Base-by-base conservation (phyloP, 2,113 vertebrate genomes). In the Antigone vipio region DNA sequence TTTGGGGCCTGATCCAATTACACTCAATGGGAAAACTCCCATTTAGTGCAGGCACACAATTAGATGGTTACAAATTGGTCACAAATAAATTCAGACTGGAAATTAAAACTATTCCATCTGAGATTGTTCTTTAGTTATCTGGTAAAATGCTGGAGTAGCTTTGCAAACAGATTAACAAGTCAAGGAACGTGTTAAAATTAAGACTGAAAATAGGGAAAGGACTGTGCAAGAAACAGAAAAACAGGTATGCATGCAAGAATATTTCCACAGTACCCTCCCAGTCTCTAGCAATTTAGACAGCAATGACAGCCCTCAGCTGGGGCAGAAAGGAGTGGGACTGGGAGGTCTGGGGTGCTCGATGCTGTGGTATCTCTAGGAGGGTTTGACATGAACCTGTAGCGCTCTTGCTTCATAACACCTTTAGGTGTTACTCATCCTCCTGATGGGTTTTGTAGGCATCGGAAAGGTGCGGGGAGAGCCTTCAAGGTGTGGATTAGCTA, bases 61-160 rank as follows among this genome's bases (percentile, higher is more conserved):
- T 93, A 96, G 76, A 78, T 55, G 93, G 93, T 95, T 92, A 97
- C 89, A 97, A 97, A 97, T 92, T 95, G 91, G 80, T 88, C 91
- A 95, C 93, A 93, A 93, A 96, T 95, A 95, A 96, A 96, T 96
- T 92, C 89, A 93, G 95, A 97, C 96, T 97, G 95, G 89, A 97
- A 96, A 96, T 96, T 95, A 96, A 95, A 96, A 96, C 95, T 93
- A 76, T 92, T 93, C 76, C 73, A 9, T 92, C 76, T 52, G 93
- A 97, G 80, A 78, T 69, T 88, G 93, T 91, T 92, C 67, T 91
- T 95, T 77, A 87, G 50, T 73, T 92, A 34, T 80, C 86, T 38
- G 21, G 74, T 88, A 47, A 89, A 92, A 71, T 0, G 15, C 50
- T 38, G 75, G 63, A 76, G 45, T 58, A 66, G 42, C 50, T 64